phyloP scores from a whole-genome alignment of 2,113 vertebrate genomes.

The Rhinoptilus africanus region DNA sequence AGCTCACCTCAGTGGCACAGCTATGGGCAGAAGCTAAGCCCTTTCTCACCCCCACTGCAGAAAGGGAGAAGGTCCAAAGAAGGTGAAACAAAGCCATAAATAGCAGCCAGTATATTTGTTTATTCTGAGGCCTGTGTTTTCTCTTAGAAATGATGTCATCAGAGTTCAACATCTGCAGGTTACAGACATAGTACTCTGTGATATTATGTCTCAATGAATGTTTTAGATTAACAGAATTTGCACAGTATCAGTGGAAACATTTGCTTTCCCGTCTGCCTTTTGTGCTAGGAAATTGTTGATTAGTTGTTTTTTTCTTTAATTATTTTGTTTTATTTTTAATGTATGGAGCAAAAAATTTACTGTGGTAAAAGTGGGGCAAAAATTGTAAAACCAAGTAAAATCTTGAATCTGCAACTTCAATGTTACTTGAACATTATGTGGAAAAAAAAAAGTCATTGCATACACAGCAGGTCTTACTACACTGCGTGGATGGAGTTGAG shows the following conservation, averaged over 20 bases:
- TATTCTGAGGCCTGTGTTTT: neutral
- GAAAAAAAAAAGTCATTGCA: neutral
- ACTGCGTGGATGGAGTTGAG: neutral
- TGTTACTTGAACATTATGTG: neutral
- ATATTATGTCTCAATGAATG: neutral
- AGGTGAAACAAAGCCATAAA: neutral
- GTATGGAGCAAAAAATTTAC: neutral
- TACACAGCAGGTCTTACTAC: neutral
- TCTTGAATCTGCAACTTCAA: neutral
- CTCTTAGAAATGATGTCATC: neutral
- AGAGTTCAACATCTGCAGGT: neutral
- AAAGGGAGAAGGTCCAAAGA: neutral
- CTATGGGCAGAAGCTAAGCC: neutral
- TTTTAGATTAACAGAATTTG: neutral
- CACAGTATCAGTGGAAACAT: neutral
- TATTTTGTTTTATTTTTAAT: neutral
- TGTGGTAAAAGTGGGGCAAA: neutral
- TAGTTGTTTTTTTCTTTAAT: neutral
- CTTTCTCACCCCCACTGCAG: neutral
- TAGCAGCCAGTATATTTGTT: neutral
- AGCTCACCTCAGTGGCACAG: neutral
- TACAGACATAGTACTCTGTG: fast-evolving
- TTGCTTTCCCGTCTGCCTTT: neutral
- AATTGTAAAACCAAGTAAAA: neutral
- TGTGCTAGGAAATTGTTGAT: neutral